These are phyloP conservation scores for Siniperca scherzeri DNA, from an alignment of 2,797 vertebrate species.

Conservation along the genomic window DNA sequence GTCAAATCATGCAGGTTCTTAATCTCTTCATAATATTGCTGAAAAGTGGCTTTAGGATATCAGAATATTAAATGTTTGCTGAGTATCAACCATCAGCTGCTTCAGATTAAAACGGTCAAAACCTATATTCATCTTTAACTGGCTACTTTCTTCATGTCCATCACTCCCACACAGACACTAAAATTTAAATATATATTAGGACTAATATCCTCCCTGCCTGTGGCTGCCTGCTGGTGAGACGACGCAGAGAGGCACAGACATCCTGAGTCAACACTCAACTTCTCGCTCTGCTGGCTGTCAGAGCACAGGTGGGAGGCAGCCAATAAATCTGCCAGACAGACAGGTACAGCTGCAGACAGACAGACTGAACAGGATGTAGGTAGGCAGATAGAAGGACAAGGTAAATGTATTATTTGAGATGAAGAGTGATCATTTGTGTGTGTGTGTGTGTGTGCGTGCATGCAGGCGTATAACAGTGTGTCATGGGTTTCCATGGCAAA, in stretches of 20 bases:
- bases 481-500: conserved; percentile 60
- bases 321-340: conserved; percentile 52
- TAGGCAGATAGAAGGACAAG: conserved; percentile 1
- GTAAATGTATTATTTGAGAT: neutral
- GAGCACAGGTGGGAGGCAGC: conserved; percentile 54
- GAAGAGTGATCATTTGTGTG: neutral
- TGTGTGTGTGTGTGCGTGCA: neutral
- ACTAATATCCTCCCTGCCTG: neutral
- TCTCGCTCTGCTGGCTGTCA: conserved; percentile 51
- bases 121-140: neutral
- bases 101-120: neutral
- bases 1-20: neutral
- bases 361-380: neutral
- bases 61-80: neutral
- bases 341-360: conserved; percentile 2
- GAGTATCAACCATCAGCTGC: neutral
- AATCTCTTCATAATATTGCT: neutral
- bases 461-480: neutral
- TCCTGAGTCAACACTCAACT: conserved; percentile 50
- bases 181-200: conserved; percentile 15
- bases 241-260: conserved; percentile 32
- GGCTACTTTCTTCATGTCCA: neutral
- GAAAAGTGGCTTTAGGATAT: neutral
- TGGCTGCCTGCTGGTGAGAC: conserved; percentile 27
- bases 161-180: neutral